Evolutionary conservation across 1,140 invertebrate genomes (phyloP), one percentile per base, ranked within the genome.

Genomic region (Luehdorfia chinensis): DNA sequence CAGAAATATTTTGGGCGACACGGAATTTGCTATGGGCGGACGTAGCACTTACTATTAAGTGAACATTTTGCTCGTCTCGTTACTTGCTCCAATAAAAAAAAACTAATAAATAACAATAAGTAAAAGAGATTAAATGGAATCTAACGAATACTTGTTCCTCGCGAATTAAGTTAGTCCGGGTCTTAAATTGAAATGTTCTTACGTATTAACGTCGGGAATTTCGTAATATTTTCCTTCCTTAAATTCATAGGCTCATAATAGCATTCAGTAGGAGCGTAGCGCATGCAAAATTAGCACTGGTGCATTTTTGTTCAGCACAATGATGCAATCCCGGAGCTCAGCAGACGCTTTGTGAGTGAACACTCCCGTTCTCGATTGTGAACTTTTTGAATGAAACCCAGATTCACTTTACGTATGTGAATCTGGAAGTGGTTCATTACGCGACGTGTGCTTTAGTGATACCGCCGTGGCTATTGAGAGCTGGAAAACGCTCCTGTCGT

Each of bases 281-380:
- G 60, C 55, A 77, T 77, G 58, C 59, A 57, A 75, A 75, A 74
- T 79, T 77, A 78, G 65, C 50, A 61, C 59, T 59, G 59, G 57
- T 67, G 63, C 60, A 72, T 73, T 81, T 79, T 74, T 70, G 61
- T 76, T 37, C 28, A 60, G 58, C 60, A 75, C 72, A 78, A 74
- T 74, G 69, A 77, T 66, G 68, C 59, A 77, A 84, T 79, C 62
- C 63, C 34, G 50, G 54, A 57, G 51, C 61, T 67, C 59, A 55
- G 59, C 50, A 52, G 50, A 52, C 50, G 58, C 71, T 81, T 75
- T 79, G 67, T 78, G 48, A 53, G 58, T 48, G 52, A 68, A 66
- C 66, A 64, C 60, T 50, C 61, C 59, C 58, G 62, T 72, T 66
- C 71, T 61, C 53, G 69, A 74, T 81, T 73, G 73, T 71, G 65